Base-by-base conservation (phyloP, 2,888 invertebrate genomes). In the Xestobium rufovillosum region DNA sequence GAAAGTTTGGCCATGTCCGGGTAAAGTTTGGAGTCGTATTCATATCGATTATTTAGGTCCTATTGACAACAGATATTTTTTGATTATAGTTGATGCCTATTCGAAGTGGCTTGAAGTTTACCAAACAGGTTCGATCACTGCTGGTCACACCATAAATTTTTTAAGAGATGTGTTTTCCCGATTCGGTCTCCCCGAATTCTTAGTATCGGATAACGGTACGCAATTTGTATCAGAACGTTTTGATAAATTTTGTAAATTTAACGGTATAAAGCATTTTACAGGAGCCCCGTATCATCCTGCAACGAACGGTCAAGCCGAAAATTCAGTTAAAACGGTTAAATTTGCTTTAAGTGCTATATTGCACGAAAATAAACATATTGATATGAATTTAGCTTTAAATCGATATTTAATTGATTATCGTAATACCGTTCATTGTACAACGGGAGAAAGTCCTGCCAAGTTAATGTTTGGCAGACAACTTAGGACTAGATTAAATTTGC, bases 271-370 rank as follows among this genome's bases (percentile, higher is more conserved):
- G 23, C 51, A 50, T 23, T 32, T 51, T 3, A 47, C 41, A 13
- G 42, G 39, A 14, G 40, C 52, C 9, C 47, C 51, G 3, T 54
- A 45, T 25, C 47, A 47, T 16, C 45, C 50, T 3, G 37, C 43
- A 13, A 48, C 47, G 13, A 55, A 55, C 32, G 51, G 52, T 4
- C 33, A 38, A 30, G 51, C 47, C 3, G 52, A 49, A 42, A 46
- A 39, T 15, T 23, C 39, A 3, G 47, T 44, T 1, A 39, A 38
- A 23, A 46, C 36, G 6, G 15, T 42, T 10, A 47, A 45, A 38
- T 35, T 26, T 3, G 32, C 27, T 17, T 13, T 42, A 19, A 31
- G 38, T 17, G 34, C 19, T 12, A 28, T 26, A 9, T 9, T 42
- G 10, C 2, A 14, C 11, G 30, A 39, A 11, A 4, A 3, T 2